Percentiles rank a stretch among this genome's conserved stretches.
Evolutionary conservation across 1,140 invertebrate species (phyloP).

Genomic region (Caenorhabditis tropicalis): DNA sequence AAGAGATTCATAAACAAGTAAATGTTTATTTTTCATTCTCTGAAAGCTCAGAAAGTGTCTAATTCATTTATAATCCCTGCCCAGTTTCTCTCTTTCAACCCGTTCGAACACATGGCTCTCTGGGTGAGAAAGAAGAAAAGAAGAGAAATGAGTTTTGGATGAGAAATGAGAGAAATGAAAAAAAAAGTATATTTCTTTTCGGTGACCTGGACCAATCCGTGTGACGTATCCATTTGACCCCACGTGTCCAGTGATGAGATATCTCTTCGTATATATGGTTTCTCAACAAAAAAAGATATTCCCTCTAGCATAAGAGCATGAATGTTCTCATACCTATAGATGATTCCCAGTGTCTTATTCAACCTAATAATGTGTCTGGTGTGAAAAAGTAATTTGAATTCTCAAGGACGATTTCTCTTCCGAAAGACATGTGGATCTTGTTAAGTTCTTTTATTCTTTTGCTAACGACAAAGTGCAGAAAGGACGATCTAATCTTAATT

Average conservation of each 20-base stretch:
- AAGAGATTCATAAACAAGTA: slow-evolving; percentile 22
- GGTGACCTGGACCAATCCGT: not conserved
- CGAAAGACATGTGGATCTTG: not conserved
- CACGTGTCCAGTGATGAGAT: not conserved
- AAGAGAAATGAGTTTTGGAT: not conserved
- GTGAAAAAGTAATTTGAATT: not conserved
- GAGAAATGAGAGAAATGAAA: not conserved
- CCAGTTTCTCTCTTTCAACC: too few relatives aligned
- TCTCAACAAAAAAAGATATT: too few relatives aligned
- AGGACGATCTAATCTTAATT: not conserved
- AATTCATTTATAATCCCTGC: slow-evolving; percentile 39
- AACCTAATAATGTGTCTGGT: not conserved
- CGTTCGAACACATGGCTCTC: slow-evolving; percentile 9
- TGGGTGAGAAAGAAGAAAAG: too few relatives aligned
- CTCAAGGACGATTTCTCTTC: not conserved
- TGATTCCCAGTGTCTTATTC: too few relatives aligned
- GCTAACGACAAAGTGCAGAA: not conserved
- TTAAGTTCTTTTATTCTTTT: not conserved
- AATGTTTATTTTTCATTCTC: slow-evolving; percentile 4
- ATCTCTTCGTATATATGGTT: too few relatives aligned
- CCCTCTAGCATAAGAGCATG: too few relatives aligned
- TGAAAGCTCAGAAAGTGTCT: slow-evolving; percentile 1
- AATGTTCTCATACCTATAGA: too few relatives aligned
- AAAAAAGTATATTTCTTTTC: not conserved
- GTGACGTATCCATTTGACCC: not conserved